Evolutionary conservation across 1,140 invertebrate species (phyloP), one percentile per base, ranked within the genome.

Genomic region (Charaxes varanes): DNA sequence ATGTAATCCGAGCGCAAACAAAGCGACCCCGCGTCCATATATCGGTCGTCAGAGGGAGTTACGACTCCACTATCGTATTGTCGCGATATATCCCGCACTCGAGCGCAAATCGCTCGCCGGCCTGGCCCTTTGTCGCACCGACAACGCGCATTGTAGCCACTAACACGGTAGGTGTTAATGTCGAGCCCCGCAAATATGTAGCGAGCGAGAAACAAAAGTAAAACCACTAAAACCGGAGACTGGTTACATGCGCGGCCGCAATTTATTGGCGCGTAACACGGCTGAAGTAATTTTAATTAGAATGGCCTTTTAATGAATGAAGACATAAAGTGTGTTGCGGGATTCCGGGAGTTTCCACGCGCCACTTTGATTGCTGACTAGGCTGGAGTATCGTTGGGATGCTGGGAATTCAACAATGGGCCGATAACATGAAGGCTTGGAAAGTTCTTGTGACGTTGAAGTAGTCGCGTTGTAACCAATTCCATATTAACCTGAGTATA

Each of bases 271-370:
- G 61, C 57, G 60, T 62, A 60, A 65, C 63, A 60, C 43, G 56
- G 41, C 55, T 50, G 41, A 56, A 78, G 69, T 62, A 80, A 80
- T 80, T 80, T 80, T 80, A 80, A 80, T 80, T 80, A 80, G 72
- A 67, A 62, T 65, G 52, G 61, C 55, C 51, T 62, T 80, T 68
- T 65, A 76, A 81, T 74, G 69, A 77, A 80, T 80, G 77, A 69
- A 80, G 76, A 80, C 76, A 80, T 80, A 77, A 80, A 73, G 41
- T 53, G 56, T 63, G 67, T 61, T 31, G 24, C 11, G 21, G 49
- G 50, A 79, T 79, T 69, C 74, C 65, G 13, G 6, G 18, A 41
- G 47, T 44, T 57, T 55, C 48, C 51, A 52, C 59, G 60, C 62
- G 57, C 66, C 59, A 34, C 22, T 58, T 54, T 73, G 72, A 73